Evolutionary conservation across 2,113 vertebrate species (phyloP).

Genomic region (Stigmatopora argus): DNA sequence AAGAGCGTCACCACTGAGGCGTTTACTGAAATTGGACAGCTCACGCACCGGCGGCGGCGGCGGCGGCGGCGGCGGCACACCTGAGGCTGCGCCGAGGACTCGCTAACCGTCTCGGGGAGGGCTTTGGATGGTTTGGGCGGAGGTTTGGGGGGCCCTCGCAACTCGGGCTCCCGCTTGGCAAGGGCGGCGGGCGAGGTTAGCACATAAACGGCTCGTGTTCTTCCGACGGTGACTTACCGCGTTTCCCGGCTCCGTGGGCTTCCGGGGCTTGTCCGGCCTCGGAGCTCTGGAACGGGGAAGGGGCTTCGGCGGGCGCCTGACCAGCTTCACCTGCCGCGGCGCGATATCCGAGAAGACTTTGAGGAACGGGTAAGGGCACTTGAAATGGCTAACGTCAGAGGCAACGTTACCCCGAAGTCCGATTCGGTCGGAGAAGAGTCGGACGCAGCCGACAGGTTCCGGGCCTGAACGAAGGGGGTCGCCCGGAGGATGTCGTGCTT

Average conservation of each 20-base stretch:
- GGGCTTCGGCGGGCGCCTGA: conserved; percentile 51
- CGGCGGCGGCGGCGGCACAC: conserved; percentile 15
- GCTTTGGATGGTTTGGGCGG: conserved; percentile 13
- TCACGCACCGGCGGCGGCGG: too few relatives aligned
- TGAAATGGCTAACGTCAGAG: background rate
- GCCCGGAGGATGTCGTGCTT: conserved; percentile 31
- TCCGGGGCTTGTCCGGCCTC: conserved; percentile 18
- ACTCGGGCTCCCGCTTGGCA: conserved; percentile 26
- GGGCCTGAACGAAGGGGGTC: conserved; percentile 33
- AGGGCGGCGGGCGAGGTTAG: background rate
- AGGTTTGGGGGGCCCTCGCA: background rate
- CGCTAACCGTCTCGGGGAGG: conserved; percentile 8
- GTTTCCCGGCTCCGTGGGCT: background rate
- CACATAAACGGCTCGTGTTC: background rate
- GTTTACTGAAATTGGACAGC: background rate
- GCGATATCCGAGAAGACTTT: background rate
- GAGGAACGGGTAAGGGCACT: background rate
- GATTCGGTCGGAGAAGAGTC: conserved; percentile 8
- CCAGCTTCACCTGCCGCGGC: conserved; percentile 21
- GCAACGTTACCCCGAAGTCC: conserved; percentile 30
- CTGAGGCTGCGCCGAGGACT: background rate
- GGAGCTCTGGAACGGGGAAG: conserved; percentile 43
- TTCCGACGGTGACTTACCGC: conserved; percentile 10
- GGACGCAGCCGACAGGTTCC: background rate
- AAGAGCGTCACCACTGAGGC: too few relatives aligned